Conservation (phyloP, 2,113 vertebrate species). For the Corydoras maculifer region DNA sequence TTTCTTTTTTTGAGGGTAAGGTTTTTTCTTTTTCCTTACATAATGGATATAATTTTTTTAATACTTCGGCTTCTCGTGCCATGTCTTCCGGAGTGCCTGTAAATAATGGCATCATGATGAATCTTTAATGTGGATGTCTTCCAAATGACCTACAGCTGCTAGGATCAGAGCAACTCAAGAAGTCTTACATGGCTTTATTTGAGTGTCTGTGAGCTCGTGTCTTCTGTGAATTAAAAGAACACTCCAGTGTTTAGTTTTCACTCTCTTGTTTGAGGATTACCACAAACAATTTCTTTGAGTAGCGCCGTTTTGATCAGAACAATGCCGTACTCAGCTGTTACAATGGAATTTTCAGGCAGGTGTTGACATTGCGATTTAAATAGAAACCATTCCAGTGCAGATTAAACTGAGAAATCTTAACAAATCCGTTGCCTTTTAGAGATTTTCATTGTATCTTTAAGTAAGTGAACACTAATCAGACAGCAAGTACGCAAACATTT, state of each 20-base stretch:
- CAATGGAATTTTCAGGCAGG: too few species aligned
- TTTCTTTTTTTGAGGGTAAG: not conserved
- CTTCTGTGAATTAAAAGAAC: not conserved
- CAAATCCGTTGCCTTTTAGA: too few species aligned
- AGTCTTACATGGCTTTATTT: not conserved
- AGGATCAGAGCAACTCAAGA: conserved; percentile 8
- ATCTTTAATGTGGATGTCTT: conserved; percentile 12
- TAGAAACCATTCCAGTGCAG: too few species aligned
- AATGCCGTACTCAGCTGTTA: too few species aligned
- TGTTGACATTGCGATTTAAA: too few species aligned
- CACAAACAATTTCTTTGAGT: not conserved
- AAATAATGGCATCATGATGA: not conserved
- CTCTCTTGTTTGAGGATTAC: not conserved
- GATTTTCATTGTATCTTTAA: too few species aligned
- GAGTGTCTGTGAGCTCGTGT: conserved; percentile 3
- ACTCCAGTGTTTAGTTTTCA: not conserved
- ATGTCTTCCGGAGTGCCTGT: not conserved
- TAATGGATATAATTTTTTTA: conserved; percentile 16
- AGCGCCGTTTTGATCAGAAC: too few species aligned
- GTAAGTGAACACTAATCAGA: too few species aligned
- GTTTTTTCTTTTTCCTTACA: not conserved
- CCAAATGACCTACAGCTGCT: conserved; percentile 26
- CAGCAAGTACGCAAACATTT: too few species aligned
- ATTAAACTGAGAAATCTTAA: too few species aligned
- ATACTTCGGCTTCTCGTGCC: not conserved